phyloP scores from a whole-genome alignment of 2,888 invertebrate species.

The Cryptophagus acutangulus region DNA sequence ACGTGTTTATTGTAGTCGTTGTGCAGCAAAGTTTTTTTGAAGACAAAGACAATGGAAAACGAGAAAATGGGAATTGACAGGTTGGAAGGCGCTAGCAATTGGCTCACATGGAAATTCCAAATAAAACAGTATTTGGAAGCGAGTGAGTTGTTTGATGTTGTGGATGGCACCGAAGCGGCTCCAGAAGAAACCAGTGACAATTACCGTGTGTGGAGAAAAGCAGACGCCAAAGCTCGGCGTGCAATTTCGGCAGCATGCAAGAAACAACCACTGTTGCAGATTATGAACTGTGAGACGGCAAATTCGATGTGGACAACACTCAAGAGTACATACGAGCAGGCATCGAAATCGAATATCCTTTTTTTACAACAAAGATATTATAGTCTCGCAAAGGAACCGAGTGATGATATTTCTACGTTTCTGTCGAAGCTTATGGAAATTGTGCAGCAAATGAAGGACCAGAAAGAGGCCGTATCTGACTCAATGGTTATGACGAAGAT shows the following conservation, averaged over 20 bases:
- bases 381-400: conserved; percentile 28
- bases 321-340: conserved; percentile 36
- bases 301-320: conserved; percentile 34
- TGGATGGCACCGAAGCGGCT: conserved; percentile 16
- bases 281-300: conserved; percentile 28
- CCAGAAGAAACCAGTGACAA: too few species aligned
- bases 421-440: conserved; percentile 23
- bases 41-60: too few species aligned
- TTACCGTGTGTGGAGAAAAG: conserved; percentile 25
- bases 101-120: conserved; percentile 22
- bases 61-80: too few species aligned
- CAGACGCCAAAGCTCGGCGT: conserved; percentile 26
- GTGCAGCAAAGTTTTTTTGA: too few species aligned
- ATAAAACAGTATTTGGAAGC: conserved; percentile 13
- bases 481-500: conserved; percentile 36
- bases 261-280: conserved; percentile 22
- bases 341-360: conserved; percentile 35
- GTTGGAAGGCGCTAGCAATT: conserved; percentile 17
- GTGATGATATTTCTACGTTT: conserved; percentile 28
- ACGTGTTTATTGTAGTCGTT: too few species aligned
- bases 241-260: conserved; percentile 27
- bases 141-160: conserved; percentile 14
- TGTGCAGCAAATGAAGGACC: conserved; percentile 20
- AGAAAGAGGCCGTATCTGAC: conserved; percentile 30
- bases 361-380: conserved; percentile 37